A percentile compares a stretch with the other conserved stretches of the same genome.
These are phyloP conservation scores for Falco concolor DNA, from an alignment of 2,797 vertebrate species.

Conservation along the genomic window DNA sequence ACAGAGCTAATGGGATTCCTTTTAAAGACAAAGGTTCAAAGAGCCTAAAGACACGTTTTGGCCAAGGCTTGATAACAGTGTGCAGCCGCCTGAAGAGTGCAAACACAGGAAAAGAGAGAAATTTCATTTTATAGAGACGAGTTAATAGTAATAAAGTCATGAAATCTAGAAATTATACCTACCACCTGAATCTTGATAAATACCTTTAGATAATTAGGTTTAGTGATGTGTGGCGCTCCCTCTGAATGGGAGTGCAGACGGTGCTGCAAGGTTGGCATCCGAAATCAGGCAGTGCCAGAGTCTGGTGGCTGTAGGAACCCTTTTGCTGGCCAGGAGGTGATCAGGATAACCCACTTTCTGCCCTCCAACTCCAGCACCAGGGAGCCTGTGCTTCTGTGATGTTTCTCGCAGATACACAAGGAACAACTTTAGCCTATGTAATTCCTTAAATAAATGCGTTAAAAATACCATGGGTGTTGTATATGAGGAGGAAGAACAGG, in stretches of 20 bases:
- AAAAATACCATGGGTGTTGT: neutral
- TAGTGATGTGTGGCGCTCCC: neutral
- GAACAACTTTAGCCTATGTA: neutral
- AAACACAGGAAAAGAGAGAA: neutral
- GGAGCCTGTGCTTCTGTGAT: neutral
- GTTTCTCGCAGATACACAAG: fast-evolving
- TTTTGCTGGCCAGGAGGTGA: neutral
- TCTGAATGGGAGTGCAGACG: neutral
- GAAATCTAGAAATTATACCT: neutral
- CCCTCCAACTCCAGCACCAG: neutral
- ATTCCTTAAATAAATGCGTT: neutral
- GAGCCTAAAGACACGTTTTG: neutral
- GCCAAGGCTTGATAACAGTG: neutral
- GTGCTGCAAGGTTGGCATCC: neutral
- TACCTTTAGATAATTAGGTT: neutral
- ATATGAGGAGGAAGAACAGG: neutral
- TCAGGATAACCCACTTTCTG: neutral
- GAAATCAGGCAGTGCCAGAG: neutral
- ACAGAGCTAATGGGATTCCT: neutral
- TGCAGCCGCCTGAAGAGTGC: neutral
- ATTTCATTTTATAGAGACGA: neutral
- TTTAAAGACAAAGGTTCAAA: conserved; percentile 15
- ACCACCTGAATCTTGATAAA: neutral
- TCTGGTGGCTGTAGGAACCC: neutral
- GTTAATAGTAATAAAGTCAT: neutral